These are phyloP conservation scores for Drosophila histrio DNA, from an alignment of 2,888 invertebrate genomes.

Conservation along the genomic window DNA sequence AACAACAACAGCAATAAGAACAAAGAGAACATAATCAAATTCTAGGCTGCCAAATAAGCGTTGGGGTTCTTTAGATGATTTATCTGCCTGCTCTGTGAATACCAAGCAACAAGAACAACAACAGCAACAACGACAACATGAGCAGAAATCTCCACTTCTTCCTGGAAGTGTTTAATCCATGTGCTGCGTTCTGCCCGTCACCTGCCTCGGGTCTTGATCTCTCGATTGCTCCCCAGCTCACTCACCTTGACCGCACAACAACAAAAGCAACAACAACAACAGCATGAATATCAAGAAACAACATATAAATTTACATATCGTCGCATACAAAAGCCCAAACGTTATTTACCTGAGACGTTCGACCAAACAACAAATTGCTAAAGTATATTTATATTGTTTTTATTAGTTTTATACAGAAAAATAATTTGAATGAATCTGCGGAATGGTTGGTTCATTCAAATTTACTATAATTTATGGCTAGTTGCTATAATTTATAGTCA, in stretches of 20 bases:
- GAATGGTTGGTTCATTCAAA: slow-evolving; percentile 7
- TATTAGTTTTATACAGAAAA: not conserved
- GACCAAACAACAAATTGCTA: slow-evolving; percentile 41
- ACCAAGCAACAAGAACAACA: slow-evolving; percentile 27
- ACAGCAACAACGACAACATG: slow-evolving; percentile 23
- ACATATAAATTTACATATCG: slow-evolving; percentile 57
- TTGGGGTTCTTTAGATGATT: slow-evolving; percentile 61
- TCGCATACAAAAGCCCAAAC: slow-evolving; percentile 16
- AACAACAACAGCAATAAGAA: slow-evolving; percentile 1
- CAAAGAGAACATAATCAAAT: slow-evolving; percentile 47
- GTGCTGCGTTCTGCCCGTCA: slow-evolving; percentile 31
- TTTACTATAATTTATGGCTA: slow-evolving; percentile 10
- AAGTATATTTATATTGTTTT: slow-evolving; percentile 22
- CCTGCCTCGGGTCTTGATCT: slow-evolving; percentile 44
- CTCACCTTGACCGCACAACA: slow-evolving; percentile 71
- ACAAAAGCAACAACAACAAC: slow-evolving; percentile 24
- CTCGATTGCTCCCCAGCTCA: slow-evolving; percentile 27
- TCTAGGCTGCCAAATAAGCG: slow-evolving; percentile 69
- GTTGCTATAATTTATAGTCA: slow-evolving; percentile 1
- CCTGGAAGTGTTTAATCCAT: slow-evolving; percentile 68
- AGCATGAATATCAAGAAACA: slow-evolving; percentile 34
- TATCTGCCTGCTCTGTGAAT: slow-evolving; percentile 51
- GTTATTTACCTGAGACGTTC: slow-evolving; percentile 26
- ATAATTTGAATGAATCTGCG: slow-evolving; percentile 19
- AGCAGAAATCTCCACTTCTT: slow-evolving; percentile 58